Evolutionary conservation across 2,888 invertebrate species (phyloP).

Genomic region (Helicoverpa assulta): DNA sequence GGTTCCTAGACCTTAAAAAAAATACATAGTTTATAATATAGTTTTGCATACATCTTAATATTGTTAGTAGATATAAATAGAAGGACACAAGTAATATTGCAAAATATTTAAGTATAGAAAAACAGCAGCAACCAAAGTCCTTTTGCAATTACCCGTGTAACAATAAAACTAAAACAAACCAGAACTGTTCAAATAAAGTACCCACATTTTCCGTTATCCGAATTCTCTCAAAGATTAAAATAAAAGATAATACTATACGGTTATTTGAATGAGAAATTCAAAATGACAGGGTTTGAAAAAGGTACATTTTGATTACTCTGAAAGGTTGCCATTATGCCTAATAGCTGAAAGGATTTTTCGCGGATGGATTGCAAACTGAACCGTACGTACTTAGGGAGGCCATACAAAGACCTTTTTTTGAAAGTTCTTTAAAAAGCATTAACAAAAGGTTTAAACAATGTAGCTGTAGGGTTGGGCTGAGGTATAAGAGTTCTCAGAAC

Average conservation of each 20-base stretch:
- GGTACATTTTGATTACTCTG: neutral
- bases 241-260: neutral
- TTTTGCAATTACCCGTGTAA: no score
- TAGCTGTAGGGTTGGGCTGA: neutral
- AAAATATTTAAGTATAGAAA: no score
- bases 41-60: no score
- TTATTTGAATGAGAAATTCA: slow-evolving; percentile 11
- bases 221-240: neutral
- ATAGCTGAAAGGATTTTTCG: neutral
- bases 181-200: no score
- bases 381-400: neutral
- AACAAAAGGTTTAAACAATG: neutral
- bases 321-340: neutral
- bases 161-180: no score
- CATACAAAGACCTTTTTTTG: neutral
- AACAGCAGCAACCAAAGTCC: no score
- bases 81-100: no score
- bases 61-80: no score
- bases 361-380: neutral
- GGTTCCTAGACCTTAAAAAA: no score
- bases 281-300: slow-evolving; percentile 7
- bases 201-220: no score
- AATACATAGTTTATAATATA: no score
- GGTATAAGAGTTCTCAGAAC: neutral
- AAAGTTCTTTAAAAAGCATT: neutral